Percentiles rank a stretch among this genome's conserved stretches.
Conservation (phyloP, 2,888 invertebrate genomes). For the Lumbricus terrestris region DNA sequence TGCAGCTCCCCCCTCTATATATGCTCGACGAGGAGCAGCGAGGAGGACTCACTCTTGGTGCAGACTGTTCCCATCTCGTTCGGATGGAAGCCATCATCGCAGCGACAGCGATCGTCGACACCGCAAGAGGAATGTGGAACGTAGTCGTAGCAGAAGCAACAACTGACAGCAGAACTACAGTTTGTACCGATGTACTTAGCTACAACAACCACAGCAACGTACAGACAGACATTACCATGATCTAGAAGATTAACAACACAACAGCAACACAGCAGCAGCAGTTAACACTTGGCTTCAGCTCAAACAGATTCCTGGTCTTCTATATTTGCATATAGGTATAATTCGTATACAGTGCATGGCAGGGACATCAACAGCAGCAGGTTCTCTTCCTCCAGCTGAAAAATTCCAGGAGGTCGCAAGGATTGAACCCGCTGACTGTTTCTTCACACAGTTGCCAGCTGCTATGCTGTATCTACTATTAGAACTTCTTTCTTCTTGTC, state of each 20-base stretch:
- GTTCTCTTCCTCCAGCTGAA: neutral
- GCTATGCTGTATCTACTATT: neutral
- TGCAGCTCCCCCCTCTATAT: no score
- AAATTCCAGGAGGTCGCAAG: neutral
- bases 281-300: neutral
- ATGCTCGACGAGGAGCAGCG: no score
- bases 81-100: slow-evolving; percentile 39
- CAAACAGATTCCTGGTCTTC: neutral
- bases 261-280: neutral
- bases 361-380: neutral
- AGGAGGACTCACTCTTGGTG: slow-evolving; percentile 36
- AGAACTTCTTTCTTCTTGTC: neutral
- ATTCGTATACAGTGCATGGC: no score
- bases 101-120: slow-evolving; percentile 37
- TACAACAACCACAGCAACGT: slow-evolving; percentile 21
- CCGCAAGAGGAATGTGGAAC: slow-evolving; percentile 39
- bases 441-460: neutral
- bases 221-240: no score
- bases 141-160: slow-evolving; percentile 39
- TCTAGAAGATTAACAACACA: no score
- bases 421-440: neutral
- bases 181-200: slow-evolving; percentile 38
- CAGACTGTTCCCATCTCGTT: slow-evolving; percentile 37
- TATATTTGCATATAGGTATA: neutral
- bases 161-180: slow-evolving; percentile 31